Base-by-base conservation (phyloP, 2,888 invertebrate species). In the Aelia acuminata region DNA sequence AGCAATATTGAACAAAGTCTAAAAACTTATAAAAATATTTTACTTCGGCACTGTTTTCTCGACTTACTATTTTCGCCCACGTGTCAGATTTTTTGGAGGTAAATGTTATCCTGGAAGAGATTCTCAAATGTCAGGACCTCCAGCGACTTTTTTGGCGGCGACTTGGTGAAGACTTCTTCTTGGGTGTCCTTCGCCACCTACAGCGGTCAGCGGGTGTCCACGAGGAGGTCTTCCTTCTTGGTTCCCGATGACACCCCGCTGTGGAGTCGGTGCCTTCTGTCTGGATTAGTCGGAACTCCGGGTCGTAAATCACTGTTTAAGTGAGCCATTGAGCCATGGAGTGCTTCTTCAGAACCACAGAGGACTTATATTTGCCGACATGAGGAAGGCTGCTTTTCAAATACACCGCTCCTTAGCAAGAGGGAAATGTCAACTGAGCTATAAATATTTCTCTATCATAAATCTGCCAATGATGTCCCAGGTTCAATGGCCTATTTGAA, bases 191-290 rank as follows among this genome's bases (percentile, higher is more conserved):
- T 31, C 26, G 1, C 7, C 18, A 2, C 31, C 63, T 35, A 31
- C 63, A 35, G 7, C 18, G 35, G 15, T 8, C 31, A 20, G 7
- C 63, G 26, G 63, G 31, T 18, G 63, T 31, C 35, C 31, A 31
- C 8, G 13, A 20, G 3, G 50, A 57, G 20, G 18, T 26, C 26
- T 11, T 26, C 57, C 26, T n/a, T 7, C 18, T 7, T 18, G 3
- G 22, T 22, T n/a, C 26, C 63, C 63, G 63, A 70, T 35, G 31
- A 31, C 63, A 70, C 63, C 63, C 31, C 8, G 31, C 63, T 70
- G 63, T 18, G 63, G 63, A 35, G 63, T 70, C 63, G 63, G 63
- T 70, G 31, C 7, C 63, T 70, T 70, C 63, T 35, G 63, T n/a
- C n/a, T 35, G 63, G 63, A 70, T 70, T 35, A 70, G 63, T 35